Evolutionary conservation across 2,113 vertebrate species (phyloP), one percentile per base, ranked within the genome.

Genomic region (Telmatochromis brichardi): DNA sequence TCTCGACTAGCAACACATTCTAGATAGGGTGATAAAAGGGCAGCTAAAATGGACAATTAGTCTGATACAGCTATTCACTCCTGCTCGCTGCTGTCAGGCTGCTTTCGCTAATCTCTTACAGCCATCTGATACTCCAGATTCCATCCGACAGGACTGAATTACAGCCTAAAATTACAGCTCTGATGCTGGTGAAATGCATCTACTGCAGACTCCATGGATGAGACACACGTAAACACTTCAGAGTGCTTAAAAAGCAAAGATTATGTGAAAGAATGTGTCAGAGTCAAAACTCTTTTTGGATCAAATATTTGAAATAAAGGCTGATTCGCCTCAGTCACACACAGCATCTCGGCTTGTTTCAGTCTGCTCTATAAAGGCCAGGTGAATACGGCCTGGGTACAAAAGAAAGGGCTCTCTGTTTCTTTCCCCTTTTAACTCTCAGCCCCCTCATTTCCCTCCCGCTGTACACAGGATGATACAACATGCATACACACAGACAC

Each of bases 41-140:
- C 9, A 6, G 28, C 31, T 55, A 76, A 81, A 81, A 88, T 40
- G 26, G 35, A 81, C 40, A 11, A 84, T 91, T 79, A 83, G 63
- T 65, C 82, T 84, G 80, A 87, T 42, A 35, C 35, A 57, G 40
- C 55, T 53, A 51, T 58, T 89, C 50, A 65, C 53, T 86, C 40
- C 19, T 60, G 47, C 60, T 81, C 50, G 13, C 78, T 54, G 33
- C 33, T 86, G 82, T 83, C 82, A 76, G 21, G n/a, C 63, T 50
- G 80, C 68, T 26, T 40, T 50, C 9, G 31, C 12, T 86, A 81
- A 92, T 93, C 85, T 88, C 35, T 33, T 83, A 80, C 17, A 83
- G 63, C 79, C 76, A 93, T 94, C 81, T 85, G 84, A 93, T 90
- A 78, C 82, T 81, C 68, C 37, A 76, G 45, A 89, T 88, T 89